Evolutionary conservation across 2,113 vertebrate species (phyloP).

Genomic region (Daubentonia madagascariensis): DNA sequence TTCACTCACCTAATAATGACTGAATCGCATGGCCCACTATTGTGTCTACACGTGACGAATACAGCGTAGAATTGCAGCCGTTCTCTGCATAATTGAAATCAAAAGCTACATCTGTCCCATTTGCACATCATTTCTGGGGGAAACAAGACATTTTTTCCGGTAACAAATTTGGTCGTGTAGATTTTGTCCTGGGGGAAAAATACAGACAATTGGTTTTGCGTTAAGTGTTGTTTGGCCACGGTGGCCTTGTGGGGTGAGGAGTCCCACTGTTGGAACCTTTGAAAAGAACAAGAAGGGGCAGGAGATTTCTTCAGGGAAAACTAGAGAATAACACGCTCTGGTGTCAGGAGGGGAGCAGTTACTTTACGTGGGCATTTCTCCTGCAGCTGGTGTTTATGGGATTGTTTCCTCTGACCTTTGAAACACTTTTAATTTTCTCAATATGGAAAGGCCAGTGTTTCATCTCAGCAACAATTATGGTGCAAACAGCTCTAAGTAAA

Average conservation of each 20-base stretch:
- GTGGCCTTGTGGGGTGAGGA: not conserved
- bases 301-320: constrained; percentile 45
- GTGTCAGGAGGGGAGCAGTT: constrained; percentile 52
- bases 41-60: not conserved
- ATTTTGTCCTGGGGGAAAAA: not conserved
- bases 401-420: constrained; percentile 64
- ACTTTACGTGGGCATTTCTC: constrained; percentile 21
- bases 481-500: constrained; percentile 52
- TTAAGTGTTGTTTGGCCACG: not conserved
- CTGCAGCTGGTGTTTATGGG: constrained; percentile 4
- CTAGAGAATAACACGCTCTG: constrained; percentile 57
- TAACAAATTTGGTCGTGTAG: not conserved
- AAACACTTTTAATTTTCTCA: constrained; percentile 63
- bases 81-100: not conserved
- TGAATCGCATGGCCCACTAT: not conserved
- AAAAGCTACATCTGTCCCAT: not conserved
- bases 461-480: constrained; percentile 52
- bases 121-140: not conserved
- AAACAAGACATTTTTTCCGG: not conserved
- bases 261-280: not conserved
- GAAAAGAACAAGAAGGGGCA: constrained; percentile 39
- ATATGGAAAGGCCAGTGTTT: constrained; percentile 53
- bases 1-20: not conserved
- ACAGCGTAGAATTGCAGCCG: not conserved
- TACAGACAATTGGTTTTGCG: not conserved